Percentiles rank a stretch among this genome's conserved stretches.
phyloP scores from a whole-genome alignment of 1,140 invertebrate genomes.

The Neodiprion virginianus region DNA sequence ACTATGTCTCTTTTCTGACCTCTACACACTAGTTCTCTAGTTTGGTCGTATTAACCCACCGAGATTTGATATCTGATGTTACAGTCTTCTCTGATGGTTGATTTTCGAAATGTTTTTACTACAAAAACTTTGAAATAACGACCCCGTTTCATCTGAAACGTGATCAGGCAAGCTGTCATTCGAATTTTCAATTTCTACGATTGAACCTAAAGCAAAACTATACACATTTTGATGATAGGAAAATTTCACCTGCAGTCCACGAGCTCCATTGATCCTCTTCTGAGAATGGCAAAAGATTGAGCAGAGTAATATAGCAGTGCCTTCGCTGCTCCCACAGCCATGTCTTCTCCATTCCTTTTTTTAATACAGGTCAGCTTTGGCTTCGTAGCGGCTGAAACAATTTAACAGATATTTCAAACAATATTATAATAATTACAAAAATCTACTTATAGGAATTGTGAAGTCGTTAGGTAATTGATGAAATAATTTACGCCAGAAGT shows the following conservation, averaged over 20 bases:
- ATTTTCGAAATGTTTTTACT: slow-evolving; percentile 41
- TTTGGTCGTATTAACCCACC: slow-evolving; percentile 14
- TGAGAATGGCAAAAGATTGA: slow-evolving; percentile 55
- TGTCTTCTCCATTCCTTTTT: slow-evolving; percentile 60
- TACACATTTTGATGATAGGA: background rate
- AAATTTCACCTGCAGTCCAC: slow-evolving; percentile 48
- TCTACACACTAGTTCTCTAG: background rate
- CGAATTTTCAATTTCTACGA: background rate
- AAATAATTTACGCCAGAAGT: background rate
- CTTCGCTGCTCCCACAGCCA: slow-evolving; percentile 59
- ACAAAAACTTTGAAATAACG: slow-evolving; percentile 41
- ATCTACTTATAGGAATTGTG: background rate
- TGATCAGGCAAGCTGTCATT: background rate
- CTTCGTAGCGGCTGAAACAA: background rate
- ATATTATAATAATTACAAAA: background rate
- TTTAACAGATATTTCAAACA: background rate
- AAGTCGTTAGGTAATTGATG: background rate
- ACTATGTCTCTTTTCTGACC: slow-evolving; percentile 21
- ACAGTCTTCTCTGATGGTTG: slow-evolving; percentile 44
- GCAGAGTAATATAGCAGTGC: slow-evolving; percentile 59
- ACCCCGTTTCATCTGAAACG: slow-evolving; percentile 51
- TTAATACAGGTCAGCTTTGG: slow-evolving; percentile 29
- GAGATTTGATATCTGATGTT: slow-evolving; percentile 34
- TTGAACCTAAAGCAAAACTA: background rate
- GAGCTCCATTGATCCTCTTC: slow-evolving; percentile 50